Base-by-base conservation (phyloP, 1,140 invertebrate species). In the Magallana ariakensis region DNA sequence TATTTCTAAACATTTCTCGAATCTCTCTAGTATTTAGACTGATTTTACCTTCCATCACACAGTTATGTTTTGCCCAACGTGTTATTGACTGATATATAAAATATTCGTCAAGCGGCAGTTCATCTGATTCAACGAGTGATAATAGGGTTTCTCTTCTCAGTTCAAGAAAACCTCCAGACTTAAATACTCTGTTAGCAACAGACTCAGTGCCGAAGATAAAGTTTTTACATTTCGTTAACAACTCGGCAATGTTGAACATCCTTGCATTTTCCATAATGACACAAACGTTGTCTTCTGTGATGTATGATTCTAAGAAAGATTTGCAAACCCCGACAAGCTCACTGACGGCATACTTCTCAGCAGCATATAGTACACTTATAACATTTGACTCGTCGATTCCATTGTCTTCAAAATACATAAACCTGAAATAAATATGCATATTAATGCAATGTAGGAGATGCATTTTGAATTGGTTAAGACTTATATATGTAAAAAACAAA, bases 331-430 rank as follows among this genome's bases (percentile, higher is more conserved):
- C 96, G 92, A 97, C 96, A 83, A 97, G 93, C 9, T 96, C 96
- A 8, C 96, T 96, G 0, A 97, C 96, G 5, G 96, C 96, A 94
- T 97, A 97, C 91, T 97, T 97, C 91, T 97, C 97, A 10, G 97
- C 97, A 3, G 97, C 97, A 91, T 97, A 97, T 33, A 97, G 93
- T 6, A 97, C 97, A 0, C 96, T 96, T 96, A 97, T 97, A 1
- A 97, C 97, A 92, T 96, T 97, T 90, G 97, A 97, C 1, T 96
- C 96, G 46, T 96, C 96, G 90, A 97, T 66, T 9, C 6, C 11
- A 5, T 58, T 54, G 1, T 87, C 87, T 54, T 89, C 89, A 15
- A 58, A 84, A 56, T 89, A 91, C 3, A 90, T 81, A 55, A 87
- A 91, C 70, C 89, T 91, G 57, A 11, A 66, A 66, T 9, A 62